Evolutionary conservation across 2,888 invertebrate genomes (phyloP).

Genomic region (Hypomecis punctinalis): DNA sequence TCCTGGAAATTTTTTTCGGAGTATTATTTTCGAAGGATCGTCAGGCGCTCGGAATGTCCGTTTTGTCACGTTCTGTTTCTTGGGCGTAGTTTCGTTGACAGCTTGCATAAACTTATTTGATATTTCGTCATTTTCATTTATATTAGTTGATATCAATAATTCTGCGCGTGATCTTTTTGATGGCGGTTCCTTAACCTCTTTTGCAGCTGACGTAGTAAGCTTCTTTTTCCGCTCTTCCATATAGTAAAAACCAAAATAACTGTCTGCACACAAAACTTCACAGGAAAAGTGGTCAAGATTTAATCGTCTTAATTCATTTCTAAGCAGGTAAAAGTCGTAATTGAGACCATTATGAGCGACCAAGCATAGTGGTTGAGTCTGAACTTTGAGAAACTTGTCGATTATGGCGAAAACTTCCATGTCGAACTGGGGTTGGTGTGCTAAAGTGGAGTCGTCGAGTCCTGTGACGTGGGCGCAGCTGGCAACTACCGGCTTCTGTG

Average conservation of each 20-base stretch:
- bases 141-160: no score
- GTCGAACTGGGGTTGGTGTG: constrained; percentile 86
- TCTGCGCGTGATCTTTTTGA: no score
- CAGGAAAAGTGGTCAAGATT: constrained; percentile 77
- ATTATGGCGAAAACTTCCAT: constrained; percentile 83
- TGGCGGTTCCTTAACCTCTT: no score
- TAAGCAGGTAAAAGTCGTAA: constrained; percentile 92
- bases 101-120: no score
- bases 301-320: constrained; percentile 76
- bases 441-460: constrained; percentile 88
- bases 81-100: no score
- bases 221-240: constrained; percentile 59
- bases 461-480: constrained; percentile 79
- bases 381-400: constrained; percentile 85
- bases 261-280: constrained; percentile 85
- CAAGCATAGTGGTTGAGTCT: constrained; percentile 90
- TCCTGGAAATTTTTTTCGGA: constrained; percentile 46
- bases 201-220: no score
- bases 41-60: no score
- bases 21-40: no score
- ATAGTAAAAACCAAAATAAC: constrained; percentile 74
- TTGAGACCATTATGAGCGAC: constrained; percentile 92
- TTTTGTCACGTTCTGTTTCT: no score
- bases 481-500: constrained; percentile 80
- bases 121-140: no score